These are phyloP conservation scores for Ceratosolen fusciceps DNA, from an alignment of 1,140 invertebrate species.

Conservation along the genomic window DNA sequence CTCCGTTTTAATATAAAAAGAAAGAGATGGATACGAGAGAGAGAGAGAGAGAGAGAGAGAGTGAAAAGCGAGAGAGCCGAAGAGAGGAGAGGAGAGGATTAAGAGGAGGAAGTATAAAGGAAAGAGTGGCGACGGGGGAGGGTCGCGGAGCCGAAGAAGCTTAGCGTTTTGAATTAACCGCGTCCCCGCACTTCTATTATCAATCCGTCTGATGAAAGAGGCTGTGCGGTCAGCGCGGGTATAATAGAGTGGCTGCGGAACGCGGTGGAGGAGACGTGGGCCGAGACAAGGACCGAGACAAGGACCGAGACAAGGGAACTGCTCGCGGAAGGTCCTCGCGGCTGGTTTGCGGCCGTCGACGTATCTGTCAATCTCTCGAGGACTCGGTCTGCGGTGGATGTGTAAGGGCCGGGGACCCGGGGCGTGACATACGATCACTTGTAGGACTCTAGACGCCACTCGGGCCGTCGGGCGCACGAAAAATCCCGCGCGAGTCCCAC, in stretches of 20 bases:
- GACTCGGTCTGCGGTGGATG: not conserved
- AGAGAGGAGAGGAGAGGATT: not conserved
- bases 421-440: constrained; percentile 40
- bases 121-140: too few species aligned
- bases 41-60: not conserved
- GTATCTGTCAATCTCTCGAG: not conserved
- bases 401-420: constrained; percentile 8
- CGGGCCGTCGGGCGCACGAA: constrained; percentile 17
- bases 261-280: too few species aligned
- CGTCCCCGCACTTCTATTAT: too few species aligned
- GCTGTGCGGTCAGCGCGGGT: too few species aligned
- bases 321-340: not conserved
- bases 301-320: not conserved
- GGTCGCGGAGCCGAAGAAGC: too few species aligned
- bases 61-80: not conserved
- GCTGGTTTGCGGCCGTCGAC: too few species aligned
- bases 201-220: too few species aligned
- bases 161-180: too few species aligned
- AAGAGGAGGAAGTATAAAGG: too few species aligned
- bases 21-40: too few species aligned
- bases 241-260: too few species aligned
- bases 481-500: constrained; percentile 25
- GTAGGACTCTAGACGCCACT: constrained; percentile 45
- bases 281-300: too few species aligned
- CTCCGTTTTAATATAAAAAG: not conserved